A percentile compares a stretch with the other conserved stretches of the same genome.
These are phyloP conservation scores for Torymus aiolomorphi DNA, from an alignment of 2,888 invertebrate species.

Conservation along the genomic window DNA sequence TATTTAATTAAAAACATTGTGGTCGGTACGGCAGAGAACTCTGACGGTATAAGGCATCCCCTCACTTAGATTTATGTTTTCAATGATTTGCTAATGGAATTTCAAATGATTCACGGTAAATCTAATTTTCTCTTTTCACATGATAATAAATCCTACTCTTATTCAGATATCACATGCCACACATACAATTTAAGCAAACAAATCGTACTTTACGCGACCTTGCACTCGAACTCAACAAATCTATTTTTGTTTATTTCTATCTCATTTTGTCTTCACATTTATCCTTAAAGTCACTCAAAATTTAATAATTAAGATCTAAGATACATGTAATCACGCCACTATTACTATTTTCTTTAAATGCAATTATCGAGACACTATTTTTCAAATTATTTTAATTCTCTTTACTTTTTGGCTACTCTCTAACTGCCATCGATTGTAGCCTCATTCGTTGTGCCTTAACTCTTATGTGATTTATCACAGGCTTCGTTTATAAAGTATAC, in stretches of 20 bases:
- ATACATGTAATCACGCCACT: slow-evolving; percentile 2
- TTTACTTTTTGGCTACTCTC: slow-evolving; percentile 1
- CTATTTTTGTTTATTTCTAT: slow-evolving; percentile 5
- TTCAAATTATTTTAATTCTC: slow-evolving; percentile 9
- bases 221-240: slow-evolving; percentile 27
- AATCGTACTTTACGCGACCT: slow-evolving; percentile 1
- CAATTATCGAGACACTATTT: slow-evolving; percentile 35
- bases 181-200: slow-evolving; percentile 11
- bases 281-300: slow-evolving; percentile 5
- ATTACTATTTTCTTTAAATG: slow-evolving; percentile 43
- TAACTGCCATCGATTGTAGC: slow-evolving; percentile 28
- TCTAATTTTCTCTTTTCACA: too few species aligned
- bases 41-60: too few species aligned
- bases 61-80: not conserved
- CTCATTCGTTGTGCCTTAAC: slow-evolving; percentile 42
- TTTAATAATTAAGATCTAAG: slow-evolving; percentile 14
- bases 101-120: not conserved
- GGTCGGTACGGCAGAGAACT: too few species aligned
- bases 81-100: slow-evolving; percentile 4
- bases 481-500: slow-evolving; percentile 44
- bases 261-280: not conserved
- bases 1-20: too few species aligned
- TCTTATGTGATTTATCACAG: slow-evolving; percentile 58
- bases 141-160: not conserved
- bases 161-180: not conserved